phyloP scores from a whole-genome alignment of 2,888 invertebrate species.

The Yponomeuta plumbellus region DNA sequence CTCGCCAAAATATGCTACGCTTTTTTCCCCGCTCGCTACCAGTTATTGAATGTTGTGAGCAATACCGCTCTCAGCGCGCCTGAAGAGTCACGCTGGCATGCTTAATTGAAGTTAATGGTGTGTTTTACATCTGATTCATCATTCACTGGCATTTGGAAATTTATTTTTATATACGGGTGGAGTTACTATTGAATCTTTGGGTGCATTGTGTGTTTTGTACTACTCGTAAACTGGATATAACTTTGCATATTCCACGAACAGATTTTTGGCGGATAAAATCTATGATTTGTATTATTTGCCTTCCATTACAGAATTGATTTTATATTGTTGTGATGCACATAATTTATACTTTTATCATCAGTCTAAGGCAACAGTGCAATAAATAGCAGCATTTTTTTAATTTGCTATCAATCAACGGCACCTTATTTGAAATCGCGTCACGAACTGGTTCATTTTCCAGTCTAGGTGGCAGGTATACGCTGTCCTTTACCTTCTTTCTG shows the following conservation, averaged over 20 bases:
- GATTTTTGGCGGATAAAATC: too few relatives aligned
- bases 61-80: slow-evolving; percentile 1
- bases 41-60: slow-evolving; percentile 29
- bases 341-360: too few relatives aligned
- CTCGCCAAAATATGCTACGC: slow-evolving; percentile 49
- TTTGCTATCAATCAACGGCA: too few relatives aligned
- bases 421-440: too few relatives aligned
- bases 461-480: neutral
- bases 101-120: slow-evolving; percentile 12
- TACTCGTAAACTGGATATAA: too few relatives aligned
- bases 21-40: slow-evolving; percentile 40
- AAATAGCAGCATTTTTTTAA: too few relatives aligned
- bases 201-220: neutral
- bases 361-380: too few relatives aligned
- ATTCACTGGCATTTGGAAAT: slow-evolving; percentile 6
- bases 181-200: neutral
- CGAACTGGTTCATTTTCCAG: neutral
- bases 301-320: too few relatives aligned
- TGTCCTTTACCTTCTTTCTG: slow-evolving; percentile 31
- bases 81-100: slow-evolving; percentile 4
- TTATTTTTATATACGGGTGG: neutral
- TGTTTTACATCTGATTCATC: slow-evolving; percentile 9
- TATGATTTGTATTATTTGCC: too few relatives aligned
- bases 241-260: too few relatives aligned
- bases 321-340: too few relatives aligned